Conservation (phyloP, 1,140 invertebrate species). For the Caenorhabditis latens region DNA sequence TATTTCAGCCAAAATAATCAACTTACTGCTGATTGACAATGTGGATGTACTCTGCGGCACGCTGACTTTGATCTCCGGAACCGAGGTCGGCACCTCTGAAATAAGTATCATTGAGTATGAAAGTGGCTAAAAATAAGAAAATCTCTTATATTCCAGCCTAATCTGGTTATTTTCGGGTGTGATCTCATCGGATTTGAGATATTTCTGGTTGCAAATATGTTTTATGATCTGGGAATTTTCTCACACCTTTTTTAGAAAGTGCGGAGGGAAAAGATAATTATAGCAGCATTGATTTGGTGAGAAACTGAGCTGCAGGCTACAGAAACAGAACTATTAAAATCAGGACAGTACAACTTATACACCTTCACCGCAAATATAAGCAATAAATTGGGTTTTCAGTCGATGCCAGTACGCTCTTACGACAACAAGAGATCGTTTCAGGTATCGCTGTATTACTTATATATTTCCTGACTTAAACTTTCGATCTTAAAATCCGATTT, state of each 20-base stretch:
- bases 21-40: constrained; percentile 40
- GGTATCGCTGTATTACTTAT: too few species aligned
- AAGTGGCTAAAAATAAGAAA: not conserved
- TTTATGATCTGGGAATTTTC: not conserved
- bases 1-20: not conserved
- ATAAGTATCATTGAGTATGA: not conserved
- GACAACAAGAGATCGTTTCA: too few species aligned
- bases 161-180: constrained; percentile 27
- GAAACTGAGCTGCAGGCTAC: too few species aligned
- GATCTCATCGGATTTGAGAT: constrained; percentile 3
- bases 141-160: constrained; percentile 8
- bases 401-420: too few species aligned
- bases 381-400: too few species aligned
- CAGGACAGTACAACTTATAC: too few species aligned
- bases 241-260: not conserved
- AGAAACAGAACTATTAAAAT: too few species aligned
- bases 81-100: constrained; percentile 45
- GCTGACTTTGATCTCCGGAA: constrained; percentile 47
- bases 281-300: too few species aligned
- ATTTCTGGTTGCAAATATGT: not conserved
- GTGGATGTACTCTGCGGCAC: constrained; percentile 43
- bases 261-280: too few species aligned
- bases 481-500: too few species aligned
- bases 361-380: too few species aligned
- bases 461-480: too few species aligned